phyloP scores from a whole-genome alignment of 2,797 vertebrate genomes.

The Parauchenoglanis ngamensis region DNA sequence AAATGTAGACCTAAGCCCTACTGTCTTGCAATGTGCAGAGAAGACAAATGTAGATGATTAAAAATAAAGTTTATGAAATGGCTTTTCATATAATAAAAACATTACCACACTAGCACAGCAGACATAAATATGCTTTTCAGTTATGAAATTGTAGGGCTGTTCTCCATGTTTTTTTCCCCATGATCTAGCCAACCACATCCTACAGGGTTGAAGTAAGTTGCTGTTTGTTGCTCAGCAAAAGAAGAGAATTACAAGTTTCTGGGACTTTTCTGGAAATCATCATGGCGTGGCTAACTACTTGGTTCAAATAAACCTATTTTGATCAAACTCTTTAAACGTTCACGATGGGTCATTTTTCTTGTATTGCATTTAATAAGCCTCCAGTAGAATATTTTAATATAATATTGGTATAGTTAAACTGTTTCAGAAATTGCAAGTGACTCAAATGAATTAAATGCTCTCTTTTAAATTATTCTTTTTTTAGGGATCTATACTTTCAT shows the following conservation, averaged over 20 bases:
- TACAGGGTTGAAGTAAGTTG: neutral
- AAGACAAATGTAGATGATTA: conserved; percentile 28
- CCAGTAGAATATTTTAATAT: conserved; percentile 61
- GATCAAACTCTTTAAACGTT: neutral
- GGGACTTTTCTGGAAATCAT: neutral
- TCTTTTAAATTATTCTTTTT: conserved; percentile 10
- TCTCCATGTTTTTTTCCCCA: neutral
- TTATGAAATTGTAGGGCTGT: neutral
- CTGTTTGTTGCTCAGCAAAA: neutral
- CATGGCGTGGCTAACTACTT: neutral
- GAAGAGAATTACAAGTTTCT: neutral
- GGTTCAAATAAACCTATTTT: neutral
- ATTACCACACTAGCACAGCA: neutral
- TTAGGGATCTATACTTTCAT: neutral
- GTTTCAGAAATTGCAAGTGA: conserved; percentile 38
- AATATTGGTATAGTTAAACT: conserved; percentile 56
- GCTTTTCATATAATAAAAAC: too few species aligned
- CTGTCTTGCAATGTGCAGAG: conserved; percentile 27
- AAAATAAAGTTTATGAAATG: conserved; percentile 7
- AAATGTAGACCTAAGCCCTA: neutral
- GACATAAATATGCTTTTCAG: neutral
- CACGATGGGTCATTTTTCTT: conserved; percentile 42
- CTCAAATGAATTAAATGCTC: conserved; percentile 1
- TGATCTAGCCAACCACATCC: neutral
- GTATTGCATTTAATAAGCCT: conserved; percentile 59